Evolutionary conservation across 2,888 invertebrate genomes (phyloP).

Genomic region (Gisinianus flammeolus): DNA sequence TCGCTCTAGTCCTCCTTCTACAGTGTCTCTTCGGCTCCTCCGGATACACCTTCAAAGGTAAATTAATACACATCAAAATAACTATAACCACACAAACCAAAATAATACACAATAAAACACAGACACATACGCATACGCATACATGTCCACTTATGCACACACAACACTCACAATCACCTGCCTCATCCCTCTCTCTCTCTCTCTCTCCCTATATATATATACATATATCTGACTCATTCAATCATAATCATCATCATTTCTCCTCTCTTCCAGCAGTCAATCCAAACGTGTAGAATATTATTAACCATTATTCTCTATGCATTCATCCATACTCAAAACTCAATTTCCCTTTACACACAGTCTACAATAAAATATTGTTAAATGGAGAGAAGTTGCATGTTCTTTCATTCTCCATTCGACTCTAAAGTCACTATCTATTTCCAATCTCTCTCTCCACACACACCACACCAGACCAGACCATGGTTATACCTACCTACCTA

Average conservation of each 20-base stretch:
- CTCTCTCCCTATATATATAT: neutral
- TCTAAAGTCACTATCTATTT: slow-evolving; percentile 34
- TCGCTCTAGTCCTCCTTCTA: slow-evolving; percentile 59
- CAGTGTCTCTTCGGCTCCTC: slow-evolving; percentile 59
- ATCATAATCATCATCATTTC: slow-evolving; percentile 7
- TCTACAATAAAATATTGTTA: too few relatives aligned
- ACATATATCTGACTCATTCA: slow-evolving; percentile 23
- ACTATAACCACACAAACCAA: neutral
- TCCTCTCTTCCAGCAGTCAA: too few relatives aligned
- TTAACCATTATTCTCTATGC: neutral
- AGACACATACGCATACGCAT: neutral
- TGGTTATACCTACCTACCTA: too few relatives aligned
- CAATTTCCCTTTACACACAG: neutral
- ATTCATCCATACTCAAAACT: slow-evolving; percentile 2
- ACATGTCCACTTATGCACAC: neutral
- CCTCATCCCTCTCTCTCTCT: neutral
- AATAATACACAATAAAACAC: neutral
- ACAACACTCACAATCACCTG: neutral
- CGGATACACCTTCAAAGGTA: slow-evolving; percentile 59
- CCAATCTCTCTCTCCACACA: slow-evolving; percentile 16
- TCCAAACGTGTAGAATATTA: too few relatives aligned
- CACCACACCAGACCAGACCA: too few relatives aligned
- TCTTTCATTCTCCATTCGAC: too few relatives aligned
- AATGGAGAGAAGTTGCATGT: slow-evolving; percentile 11
- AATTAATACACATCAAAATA: slow-evolving; percentile 9